Conservation (phyloP, 2,113 vertebrate genomes). For the Lampris incognitus region DNA sequence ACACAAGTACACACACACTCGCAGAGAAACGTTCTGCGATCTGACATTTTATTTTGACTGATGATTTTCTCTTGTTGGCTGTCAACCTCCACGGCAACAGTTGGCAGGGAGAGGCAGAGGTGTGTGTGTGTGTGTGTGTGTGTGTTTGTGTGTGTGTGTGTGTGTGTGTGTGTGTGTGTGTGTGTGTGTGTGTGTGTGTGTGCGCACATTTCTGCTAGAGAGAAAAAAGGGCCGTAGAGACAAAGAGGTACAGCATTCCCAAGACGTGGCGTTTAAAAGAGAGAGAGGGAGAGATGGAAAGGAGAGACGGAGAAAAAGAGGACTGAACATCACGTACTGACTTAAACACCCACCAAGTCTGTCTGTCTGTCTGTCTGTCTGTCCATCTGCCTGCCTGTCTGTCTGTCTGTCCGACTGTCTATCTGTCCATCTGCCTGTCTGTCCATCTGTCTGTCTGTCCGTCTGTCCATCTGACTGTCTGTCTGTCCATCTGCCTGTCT, state of each 20-base stretch:
- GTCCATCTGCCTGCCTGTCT: too few relatives aligned
- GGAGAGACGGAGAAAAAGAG: not conserved
- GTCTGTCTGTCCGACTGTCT: too few relatives aligned
- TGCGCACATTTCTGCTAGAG: not conserved
- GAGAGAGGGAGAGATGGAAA: not conserved
- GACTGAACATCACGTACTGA: not conserved
- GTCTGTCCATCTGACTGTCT: too few relatives aligned
- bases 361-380: too few relatives aligned
- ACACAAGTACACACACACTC: slow-evolving; percentile 1
- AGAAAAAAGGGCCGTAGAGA: not conserved
- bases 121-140: not conserved
- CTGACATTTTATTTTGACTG: slow-evolving; percentile 1
- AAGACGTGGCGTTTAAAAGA: slow-evolving; percentile 24
- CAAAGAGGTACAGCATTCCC: not conserved
- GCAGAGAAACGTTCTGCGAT: slow-evolving; percentile 4
- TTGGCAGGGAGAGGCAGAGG: not conserved
- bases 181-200: not conserved
- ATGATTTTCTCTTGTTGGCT: not conserved
- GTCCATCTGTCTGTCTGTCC: too few relatives aligned
- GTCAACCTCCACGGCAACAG: slow-evolving; percentile 23
- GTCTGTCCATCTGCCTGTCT: too few relatives aligned
- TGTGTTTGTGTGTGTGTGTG: too few relatives aligned
- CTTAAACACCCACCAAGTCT: not conserved
- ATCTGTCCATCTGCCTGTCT: too few relatives aligned
- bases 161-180: slow-evolving; percentile 14